Evolutionary conservation across 2,113 vertebrate genomes (phyloP).

Genomic region (Parus major): DNA sequence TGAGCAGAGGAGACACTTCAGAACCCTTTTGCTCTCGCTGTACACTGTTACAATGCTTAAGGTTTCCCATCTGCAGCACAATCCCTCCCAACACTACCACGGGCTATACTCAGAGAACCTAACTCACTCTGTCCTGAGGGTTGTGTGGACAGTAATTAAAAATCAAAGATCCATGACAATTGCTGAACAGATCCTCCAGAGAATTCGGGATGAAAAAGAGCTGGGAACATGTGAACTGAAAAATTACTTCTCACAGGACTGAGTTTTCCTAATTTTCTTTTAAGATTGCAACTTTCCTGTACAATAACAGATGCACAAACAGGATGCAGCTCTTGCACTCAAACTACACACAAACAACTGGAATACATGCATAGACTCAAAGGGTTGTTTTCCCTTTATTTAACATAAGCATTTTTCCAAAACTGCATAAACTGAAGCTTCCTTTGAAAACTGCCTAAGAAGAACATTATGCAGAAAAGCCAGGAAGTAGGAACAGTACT

Average conservation of each 20-base stretch:
- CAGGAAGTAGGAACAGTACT: slow-evolving; percentile 25
- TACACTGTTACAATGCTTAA: neutral
- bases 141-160: neutral
- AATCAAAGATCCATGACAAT: neutral
- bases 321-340: neutral
- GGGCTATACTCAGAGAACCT: neutral
- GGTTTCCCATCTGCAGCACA: neutral
- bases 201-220: neutral
- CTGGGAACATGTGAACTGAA: neutral
- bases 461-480: slow-evolving; percentile 1
- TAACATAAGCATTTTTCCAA: slow-evolving; percentile 24
- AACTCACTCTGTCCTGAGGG: neutral
- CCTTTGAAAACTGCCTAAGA: slow-evolving; percentile 35
- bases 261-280: neutral
- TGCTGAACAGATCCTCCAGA: neutral
- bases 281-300: neutral
- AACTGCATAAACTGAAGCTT: slow-evolving; percentile 16
- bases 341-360: neutral
- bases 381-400: neutral
- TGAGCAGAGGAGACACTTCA: neutral
- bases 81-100: neutral
- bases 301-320: neutral
- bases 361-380: neutral
- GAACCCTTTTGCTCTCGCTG: neutral
- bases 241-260: neutral